Conservation (phyloP, 2,113 vertebrate species). For the Aix galericulata region DNA sequence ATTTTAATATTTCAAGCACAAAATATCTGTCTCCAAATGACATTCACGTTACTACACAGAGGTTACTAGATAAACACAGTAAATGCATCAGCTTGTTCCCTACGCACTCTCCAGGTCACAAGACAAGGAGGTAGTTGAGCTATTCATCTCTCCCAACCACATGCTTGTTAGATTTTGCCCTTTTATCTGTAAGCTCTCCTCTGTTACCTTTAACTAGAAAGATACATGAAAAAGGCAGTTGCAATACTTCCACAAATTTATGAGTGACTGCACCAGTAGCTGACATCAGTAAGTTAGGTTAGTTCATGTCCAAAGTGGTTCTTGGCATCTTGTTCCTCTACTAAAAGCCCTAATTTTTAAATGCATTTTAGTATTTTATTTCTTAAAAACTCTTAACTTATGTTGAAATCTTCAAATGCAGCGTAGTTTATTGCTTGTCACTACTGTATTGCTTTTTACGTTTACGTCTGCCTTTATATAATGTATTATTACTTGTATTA, state of each 20-base stretch:
- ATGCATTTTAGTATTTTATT: neutral
- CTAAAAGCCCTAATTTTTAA: neutral
- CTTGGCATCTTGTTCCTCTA: neutral
- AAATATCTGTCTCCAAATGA: neutral
- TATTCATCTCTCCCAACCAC: neutral
- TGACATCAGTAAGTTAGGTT: neutral
- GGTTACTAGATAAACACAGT: neutral
- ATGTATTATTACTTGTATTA: neutral
- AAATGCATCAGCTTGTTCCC: neutral
- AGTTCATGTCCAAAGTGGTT: neutral
- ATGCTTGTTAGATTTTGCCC: neutral
- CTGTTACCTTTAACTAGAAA: neutral
- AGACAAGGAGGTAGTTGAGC: neutral
- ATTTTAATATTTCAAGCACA: conserved; percentile 3
- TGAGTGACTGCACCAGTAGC: neutral
- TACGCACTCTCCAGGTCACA: neutral
- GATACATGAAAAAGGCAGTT: neutral
- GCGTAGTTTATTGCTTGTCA: neutral
- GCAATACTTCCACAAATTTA: neutral
- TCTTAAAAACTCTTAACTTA: neutral
- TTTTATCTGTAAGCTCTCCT: neutral
- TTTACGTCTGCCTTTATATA: neutral
- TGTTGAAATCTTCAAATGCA: neutral
- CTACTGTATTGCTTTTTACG: neutral
- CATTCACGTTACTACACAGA: neutral